phyloP scores from a whole-genome alignment of 2,113 vertebrate species.

The Madoqua kirkii region DNA sequence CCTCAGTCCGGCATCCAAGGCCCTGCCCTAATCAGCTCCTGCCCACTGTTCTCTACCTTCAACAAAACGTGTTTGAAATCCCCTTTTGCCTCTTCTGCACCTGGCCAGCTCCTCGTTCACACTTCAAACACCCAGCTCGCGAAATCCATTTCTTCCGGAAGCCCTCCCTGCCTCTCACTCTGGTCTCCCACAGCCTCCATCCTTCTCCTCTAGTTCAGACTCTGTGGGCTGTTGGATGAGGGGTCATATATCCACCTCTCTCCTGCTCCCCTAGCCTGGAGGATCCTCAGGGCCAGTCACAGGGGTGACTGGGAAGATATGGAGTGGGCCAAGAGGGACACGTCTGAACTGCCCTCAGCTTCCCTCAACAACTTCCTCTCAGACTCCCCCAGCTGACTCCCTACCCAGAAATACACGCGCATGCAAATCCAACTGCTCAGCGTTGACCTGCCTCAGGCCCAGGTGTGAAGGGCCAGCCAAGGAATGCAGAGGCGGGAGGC shows the following conservation, averaged over 20 bases:
- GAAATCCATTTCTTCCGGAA: not conserved
- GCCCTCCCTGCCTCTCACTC: not conserved
- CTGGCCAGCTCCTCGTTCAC: not conserved
- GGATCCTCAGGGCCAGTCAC: not conserved
- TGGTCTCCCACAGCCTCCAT: not conserved
- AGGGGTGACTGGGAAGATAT: not conserved
- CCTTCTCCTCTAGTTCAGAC: not conserved
- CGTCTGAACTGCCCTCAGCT: not conserved
- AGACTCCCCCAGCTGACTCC: constrained; percentile 40
- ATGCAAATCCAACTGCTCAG: constrained; percentile 64
- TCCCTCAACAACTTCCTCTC: constrained; percentile 69
- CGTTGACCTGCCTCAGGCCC: constrained; percentile 17
- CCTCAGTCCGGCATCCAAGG: not conserved
- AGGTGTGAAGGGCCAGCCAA: constrained; percentile 49
- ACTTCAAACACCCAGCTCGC: not conserved
- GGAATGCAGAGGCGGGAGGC: constrained; percentile 38
- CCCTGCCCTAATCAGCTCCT: too few relatives aligned
- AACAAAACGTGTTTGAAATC: not conserved
- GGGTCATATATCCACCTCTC: not conserved
- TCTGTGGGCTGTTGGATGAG: accelerated
- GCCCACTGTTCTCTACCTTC: not conserved
- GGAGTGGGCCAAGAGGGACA: not conserved
- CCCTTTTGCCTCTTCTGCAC: not conserved
- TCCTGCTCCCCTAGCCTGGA: not conserved
- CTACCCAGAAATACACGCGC: constrained; percentile 67